These are phyloP conservation scores for Drosophila nebulosa DNA, from an alignment of 1,140 invertebrate species.

Conservation along the genomic window DNA sequence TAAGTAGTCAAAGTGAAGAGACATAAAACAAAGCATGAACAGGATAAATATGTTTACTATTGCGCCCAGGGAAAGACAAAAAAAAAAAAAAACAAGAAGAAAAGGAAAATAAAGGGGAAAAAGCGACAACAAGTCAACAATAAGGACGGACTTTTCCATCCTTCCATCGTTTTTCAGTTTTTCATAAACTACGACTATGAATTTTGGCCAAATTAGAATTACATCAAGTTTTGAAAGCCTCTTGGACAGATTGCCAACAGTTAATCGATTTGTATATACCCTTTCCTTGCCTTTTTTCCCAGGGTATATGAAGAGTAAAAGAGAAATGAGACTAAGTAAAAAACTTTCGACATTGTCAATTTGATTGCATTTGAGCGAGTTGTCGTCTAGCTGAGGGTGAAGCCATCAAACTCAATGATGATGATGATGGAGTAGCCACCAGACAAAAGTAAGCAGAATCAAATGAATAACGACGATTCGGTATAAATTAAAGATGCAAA, in stretches of 20 bases:
- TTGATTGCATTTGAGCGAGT: constrained; percentile 61
- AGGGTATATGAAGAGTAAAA: background rate
- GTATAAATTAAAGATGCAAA: constrained; percentile 16
- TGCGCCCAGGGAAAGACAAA: background rate
- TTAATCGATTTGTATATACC: background rate
- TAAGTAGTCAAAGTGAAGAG: constrained; percentile 52
- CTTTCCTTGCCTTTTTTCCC: background rate
- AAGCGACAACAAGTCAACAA: background rate
- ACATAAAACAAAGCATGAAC: constrained; percentile 59
- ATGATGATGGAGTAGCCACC: background rate
- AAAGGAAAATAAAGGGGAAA: background rate
- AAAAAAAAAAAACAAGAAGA: background rate
- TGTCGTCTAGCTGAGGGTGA: background rate
- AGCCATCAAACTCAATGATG: background rate
- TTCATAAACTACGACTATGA: no score
- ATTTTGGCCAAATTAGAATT: no score
- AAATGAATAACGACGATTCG: background rate
- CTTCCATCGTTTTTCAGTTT: no score
- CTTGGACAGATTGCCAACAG: background rate
- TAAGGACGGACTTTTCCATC: no score
- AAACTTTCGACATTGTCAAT: constrained; percentile 57
- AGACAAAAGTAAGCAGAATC: background rate
- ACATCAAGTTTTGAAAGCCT: no score
- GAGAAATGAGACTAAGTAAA: background rate
- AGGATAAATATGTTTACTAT: constrained; percentile 65